phyloP scores from a whole-genome alignment of 2,113 vertebrate species.

The Malurus melanocephalus region DNA sequence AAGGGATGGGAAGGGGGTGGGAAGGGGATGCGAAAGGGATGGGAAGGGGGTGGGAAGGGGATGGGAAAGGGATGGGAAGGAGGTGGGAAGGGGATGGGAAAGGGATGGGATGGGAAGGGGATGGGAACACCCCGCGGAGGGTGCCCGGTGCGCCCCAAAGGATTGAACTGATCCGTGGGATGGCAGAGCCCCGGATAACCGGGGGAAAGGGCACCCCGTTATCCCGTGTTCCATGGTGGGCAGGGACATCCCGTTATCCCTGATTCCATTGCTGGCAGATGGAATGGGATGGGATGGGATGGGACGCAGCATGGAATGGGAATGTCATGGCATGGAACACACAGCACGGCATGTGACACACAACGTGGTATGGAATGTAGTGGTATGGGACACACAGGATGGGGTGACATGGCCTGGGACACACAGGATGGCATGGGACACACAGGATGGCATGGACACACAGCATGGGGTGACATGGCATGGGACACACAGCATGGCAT shows the following conservation, averaged over 20 bases:
- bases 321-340: not conserved
- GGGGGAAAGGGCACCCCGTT: not conserved
- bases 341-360: accelerated
- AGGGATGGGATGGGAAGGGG: not conserved
- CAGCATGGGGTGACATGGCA: no score
- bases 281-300: not conserved
- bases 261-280: not conserved
- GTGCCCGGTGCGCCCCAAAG: not conserved
- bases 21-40: not conserved
- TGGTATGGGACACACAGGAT: not conserved
- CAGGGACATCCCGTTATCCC: not conserved
- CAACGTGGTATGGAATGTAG: not conserved
- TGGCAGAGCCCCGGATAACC: accelerated
- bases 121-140: accelerated
- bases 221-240: accelerated
- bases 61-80: no score
- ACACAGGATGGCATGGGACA: not conserved
- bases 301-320: not conserved
- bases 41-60: not conserved
- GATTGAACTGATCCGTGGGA: not conserved
- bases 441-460: not conserved
- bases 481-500: not conserved
- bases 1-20: accelerated
- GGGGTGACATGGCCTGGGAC: not conserved
- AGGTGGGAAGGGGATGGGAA: no score